A percentile compares a stretch with the other conserved stretches of the same genome.
phyloP scores from a whole-genome alignment of 2,797 vertebrate species.

The Petrocephalus sullivani region DNA sequence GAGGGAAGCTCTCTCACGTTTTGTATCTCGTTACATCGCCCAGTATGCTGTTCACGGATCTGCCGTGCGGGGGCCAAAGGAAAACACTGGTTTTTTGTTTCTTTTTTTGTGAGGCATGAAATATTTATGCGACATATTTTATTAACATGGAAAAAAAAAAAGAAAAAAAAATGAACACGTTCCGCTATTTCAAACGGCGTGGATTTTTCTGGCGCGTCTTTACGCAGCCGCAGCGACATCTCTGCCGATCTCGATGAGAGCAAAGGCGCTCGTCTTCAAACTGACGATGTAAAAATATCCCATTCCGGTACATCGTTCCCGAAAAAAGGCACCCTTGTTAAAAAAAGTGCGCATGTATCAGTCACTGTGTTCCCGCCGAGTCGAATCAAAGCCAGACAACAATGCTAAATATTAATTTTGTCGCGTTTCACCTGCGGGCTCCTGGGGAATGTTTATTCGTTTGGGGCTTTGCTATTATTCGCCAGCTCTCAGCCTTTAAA shows the following conservation, averaged over 20 bases:
- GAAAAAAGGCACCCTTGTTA: constrained; percentile 19
- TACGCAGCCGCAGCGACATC: constrained; percentile 2
- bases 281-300: constrained; percentile 27
- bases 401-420: constrained; percentile 21
- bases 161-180: not conserved
- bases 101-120: constrained; percentile 29
- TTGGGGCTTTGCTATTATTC: not conserved
- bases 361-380: constrained; percentile 15
- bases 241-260: constrained; percentile 28
- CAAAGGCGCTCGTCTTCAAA: constrained; percentile 32
- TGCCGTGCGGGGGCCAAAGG: constrained; percentile 25
- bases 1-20: not conserved
- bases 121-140: constrained; percentile 45
- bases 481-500: not conserved
- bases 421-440: not conserved
- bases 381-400: constrained; percentile 35
- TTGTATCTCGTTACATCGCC: not conserved
- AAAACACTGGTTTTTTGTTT: constrained; percentile 28
- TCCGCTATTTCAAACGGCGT: constrained; percentile 30
- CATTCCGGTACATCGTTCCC: not conserved
- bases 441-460: constrained; percentile 9
- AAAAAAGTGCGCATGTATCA: constrained; percentile 28
- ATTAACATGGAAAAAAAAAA: constrained; percentile 31
- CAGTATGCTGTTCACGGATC: not conserved
- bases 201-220: constrained; percentile 34